These are phyloP conservation scores for Leptopilina boulardi DNA, from an alignment of 1,140 invertebrate species.

Conservation along the genomic window DNA sequence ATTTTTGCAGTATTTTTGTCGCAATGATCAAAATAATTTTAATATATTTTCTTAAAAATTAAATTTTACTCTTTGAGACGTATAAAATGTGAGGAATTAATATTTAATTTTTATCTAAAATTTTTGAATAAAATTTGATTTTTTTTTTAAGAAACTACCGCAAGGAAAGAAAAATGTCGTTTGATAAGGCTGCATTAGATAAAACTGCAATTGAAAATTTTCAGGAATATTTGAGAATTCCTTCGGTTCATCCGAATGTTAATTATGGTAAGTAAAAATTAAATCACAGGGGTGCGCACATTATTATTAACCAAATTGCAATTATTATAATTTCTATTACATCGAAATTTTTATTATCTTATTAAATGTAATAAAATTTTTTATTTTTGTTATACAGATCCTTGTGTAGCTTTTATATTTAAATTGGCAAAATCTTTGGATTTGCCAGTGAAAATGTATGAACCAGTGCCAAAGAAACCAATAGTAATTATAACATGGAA, in stretches of 20 bases:
- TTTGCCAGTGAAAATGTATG: background rate
- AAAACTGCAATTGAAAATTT: conserved; percentile 85
- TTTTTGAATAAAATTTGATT: no score
- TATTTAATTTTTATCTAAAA: no score
- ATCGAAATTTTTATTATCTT: no score
- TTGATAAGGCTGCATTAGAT: conserved; percentile 64
- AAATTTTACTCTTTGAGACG: no score
- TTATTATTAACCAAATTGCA: conserved; percentile 83
- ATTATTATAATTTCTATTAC: no score
- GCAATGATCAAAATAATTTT: no score
- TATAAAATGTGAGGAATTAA: no score
- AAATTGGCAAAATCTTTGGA: background rate
- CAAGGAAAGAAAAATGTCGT: conserved; percentile 42
- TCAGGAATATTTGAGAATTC: conserved; percentile 86
- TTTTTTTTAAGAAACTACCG: background rate
- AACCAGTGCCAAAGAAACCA: background rate
- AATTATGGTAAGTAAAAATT: conserved; percentile 83
- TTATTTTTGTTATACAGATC: background rate
- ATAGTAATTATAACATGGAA: conserved; percentile 77
- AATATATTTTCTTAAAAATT: no score
- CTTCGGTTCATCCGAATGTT: conserved; percentile 88
- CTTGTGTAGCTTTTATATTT: background rate
- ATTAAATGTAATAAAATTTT: no score
- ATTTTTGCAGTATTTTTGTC: no score
- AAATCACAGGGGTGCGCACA: no score